These are phyloP conservation scores for Myotis brandtii DNA, from an alignment of 2,113 vertebrate species.

Conservation along the genomic window DNA sequence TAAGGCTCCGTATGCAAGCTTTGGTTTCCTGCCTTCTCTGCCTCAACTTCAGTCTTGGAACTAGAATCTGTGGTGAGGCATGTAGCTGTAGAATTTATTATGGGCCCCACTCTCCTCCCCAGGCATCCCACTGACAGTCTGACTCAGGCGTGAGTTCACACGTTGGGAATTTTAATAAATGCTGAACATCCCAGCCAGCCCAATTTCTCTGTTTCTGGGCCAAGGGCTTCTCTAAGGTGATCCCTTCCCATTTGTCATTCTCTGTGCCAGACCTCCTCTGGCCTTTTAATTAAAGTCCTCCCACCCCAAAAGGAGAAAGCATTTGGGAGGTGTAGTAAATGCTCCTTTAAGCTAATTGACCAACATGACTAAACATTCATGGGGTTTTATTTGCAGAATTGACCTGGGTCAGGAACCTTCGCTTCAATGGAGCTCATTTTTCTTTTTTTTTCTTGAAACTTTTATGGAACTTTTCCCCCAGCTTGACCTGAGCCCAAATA, in stretches of 20 bases:
- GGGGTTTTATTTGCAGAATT: slow-evolving; percentile 53
- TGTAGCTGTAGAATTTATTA: slow-evolving; percentile 14
- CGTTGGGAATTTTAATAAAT: slow-evolving; percentile 70
- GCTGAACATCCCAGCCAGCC: slow-evolving; percentile 25
- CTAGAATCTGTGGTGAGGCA: not conserved
- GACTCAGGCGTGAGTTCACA: slow-evolving; percentile 65
- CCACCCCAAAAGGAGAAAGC: slow-evolving; percentile 20
- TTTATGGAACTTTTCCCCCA: not conserved
- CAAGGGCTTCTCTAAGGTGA: slow-evolving; percentile 60
- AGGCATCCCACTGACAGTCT: not conserved
- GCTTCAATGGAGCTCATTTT: slow-evolving; percentile 14
- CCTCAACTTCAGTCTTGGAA: not conserved
- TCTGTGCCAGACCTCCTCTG: slow-evolving; percentile 24
- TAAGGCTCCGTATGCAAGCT: not conserved
- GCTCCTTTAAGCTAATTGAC: not conserved
- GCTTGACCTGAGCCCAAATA: slow-evolving; percentile 29
- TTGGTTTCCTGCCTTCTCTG: not conserved
- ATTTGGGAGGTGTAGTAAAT: slow-evolving; percentile 21
- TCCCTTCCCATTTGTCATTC: slow-evolving; percentile 55
- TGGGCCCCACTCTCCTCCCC: not conserved
- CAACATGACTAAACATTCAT: not conserved
- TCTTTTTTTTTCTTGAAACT: slow-evolving; percentile 42
- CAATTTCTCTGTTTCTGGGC: slow-evolving; percentile 65
- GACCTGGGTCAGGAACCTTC: slow-evolving; percentile 44
- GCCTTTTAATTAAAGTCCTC: slow-evolving; percentile 61